phyloP scores from a whole-genome alignment of 2,797 vertebrate species.

The Orientallactaga sibirica region DNA sequence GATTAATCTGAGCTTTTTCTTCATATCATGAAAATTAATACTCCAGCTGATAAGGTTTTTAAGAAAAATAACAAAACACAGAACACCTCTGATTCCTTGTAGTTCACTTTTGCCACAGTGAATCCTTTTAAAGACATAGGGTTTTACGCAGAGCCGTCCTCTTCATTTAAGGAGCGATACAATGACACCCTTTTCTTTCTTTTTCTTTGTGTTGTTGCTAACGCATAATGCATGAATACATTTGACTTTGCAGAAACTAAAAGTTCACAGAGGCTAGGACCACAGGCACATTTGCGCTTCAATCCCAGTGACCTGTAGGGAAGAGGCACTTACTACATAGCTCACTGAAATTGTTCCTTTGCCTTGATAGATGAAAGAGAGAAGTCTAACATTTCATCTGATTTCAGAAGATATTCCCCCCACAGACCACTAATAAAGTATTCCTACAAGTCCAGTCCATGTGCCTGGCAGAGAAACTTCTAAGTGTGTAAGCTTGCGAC shows the following conservation, averaged over 20 bases:
- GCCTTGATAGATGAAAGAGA: constrained; percentile 88
- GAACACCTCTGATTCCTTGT: neutral
- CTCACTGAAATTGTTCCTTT: constrained; percentile 88
- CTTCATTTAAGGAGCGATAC: neutral
- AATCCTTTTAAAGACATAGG: neutral
- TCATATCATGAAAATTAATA: constrained; percentile 27
- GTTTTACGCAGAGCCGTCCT: neutral
- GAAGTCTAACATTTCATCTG: constrained; percentile 88
- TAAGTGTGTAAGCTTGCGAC: constrained; percentile 85
- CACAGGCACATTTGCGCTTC: constrained; percentile 82
- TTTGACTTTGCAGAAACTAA: constrained; percentile 82
- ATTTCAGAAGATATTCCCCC: constrained; percentile 86
- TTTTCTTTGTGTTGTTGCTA: constrained; percentile 33
- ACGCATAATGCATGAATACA: constrained; percentile 75
- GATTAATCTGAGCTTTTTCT: neutral
- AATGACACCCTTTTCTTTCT: neutral
- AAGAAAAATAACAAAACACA: neutral
- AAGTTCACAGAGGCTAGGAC: constrained; percentile 84
- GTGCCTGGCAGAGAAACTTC: constrained; percentile 86
- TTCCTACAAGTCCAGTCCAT: constrained; percentile 86
- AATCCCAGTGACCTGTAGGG: constrained; percentile 85
- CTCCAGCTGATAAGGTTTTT: neutral
- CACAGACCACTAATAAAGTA: constrained; percentile 85
- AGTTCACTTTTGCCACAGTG: neutral
- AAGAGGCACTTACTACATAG: constrained; percentile 86